These are phyloP conservation scores for Synaphobranchus kaupii DNA, from an alignment of 2,797 vertebrate species.

Conservation along the genomic window DNA sequence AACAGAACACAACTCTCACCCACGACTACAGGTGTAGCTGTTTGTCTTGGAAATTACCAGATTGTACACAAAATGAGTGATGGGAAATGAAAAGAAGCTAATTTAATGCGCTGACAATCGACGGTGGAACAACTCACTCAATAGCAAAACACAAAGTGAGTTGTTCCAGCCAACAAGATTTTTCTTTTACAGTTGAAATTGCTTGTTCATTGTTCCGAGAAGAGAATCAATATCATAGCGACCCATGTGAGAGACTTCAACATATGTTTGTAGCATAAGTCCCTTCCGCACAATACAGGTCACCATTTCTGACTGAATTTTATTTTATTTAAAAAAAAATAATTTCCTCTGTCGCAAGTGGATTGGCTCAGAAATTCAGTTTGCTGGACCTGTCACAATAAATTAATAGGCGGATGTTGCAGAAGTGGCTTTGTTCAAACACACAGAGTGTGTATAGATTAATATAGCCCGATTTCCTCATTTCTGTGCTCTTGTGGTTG, in stretches of 20 bases:
- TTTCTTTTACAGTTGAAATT: neutral
- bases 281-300: neutral
- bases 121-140: neutral
- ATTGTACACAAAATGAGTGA: neutral
- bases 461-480: conserved; percentile 95
- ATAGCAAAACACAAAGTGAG: neutral
- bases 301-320: neutral
- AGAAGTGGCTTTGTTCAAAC: conserved; percentile 86
- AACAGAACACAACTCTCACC: neutral
- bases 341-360: conserved; percentile 87
- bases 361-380: conserved; percentile 97
- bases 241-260: neutral
- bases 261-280: neutral
- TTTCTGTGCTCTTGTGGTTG: conserved; percentile 93
- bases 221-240: neutral
- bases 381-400: conserved; percentile 97
- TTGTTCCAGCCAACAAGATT: neutral
- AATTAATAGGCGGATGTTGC: conserved; percentile 99
- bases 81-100: neutral
- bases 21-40: neutral
- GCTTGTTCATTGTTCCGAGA: neutral
- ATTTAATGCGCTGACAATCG: neutral
- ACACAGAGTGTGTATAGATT: conserved; percentile 84
- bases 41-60: neutral
- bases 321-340: conserved; percentile 37